A percentile compares a stretch with the other conserved stretches of the same genome.
Conservation (phyloP, 2,113 vertebrate species). For the Heteronetta atricapilla region DNA sequence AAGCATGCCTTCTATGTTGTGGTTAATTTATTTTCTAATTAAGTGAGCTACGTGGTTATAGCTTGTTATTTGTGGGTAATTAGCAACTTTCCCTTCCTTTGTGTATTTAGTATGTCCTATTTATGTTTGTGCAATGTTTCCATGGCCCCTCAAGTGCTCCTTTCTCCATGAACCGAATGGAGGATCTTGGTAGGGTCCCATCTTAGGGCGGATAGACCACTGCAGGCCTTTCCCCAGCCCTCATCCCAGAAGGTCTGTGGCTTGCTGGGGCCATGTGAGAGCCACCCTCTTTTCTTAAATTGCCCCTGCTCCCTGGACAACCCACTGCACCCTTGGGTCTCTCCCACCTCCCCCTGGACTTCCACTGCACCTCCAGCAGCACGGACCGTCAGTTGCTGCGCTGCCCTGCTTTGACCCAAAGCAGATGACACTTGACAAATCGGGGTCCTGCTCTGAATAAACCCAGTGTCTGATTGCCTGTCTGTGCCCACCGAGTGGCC, state of each 20-base stretch:
- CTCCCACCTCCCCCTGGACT: background rate
- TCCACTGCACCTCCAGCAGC: background rate
- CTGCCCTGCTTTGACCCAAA: background rate
- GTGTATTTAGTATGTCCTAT: background rate
- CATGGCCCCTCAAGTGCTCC: background rate
- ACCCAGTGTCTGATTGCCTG: too few relatives aligned
- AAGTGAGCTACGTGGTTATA: background rate
- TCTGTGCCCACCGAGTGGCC: background rate
- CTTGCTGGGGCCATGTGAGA: background rate
- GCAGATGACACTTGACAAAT: background rate
- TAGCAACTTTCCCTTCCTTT: background rate
- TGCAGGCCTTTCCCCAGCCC: background rate
- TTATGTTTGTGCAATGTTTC: background rate
- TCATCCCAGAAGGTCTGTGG: background rate
- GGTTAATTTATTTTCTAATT: conserved; percentile 6
- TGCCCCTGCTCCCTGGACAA: background rate
- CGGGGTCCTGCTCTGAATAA: background rate
- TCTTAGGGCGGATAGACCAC: background rate
- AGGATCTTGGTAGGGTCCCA: background rate
- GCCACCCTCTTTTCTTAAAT: too few relatives aligned
- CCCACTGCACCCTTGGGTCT: too few relatives aligned
- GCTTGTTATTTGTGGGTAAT: conserved; percentile 14
- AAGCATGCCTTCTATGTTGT: background rate
- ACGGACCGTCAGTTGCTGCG: background rate
- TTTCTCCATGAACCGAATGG: too few relatives aligned